phyloP scores from a whole-genome alignment of 2,888 invertebrate genomes.

The Pogonocherus hispidulus region DNA sequence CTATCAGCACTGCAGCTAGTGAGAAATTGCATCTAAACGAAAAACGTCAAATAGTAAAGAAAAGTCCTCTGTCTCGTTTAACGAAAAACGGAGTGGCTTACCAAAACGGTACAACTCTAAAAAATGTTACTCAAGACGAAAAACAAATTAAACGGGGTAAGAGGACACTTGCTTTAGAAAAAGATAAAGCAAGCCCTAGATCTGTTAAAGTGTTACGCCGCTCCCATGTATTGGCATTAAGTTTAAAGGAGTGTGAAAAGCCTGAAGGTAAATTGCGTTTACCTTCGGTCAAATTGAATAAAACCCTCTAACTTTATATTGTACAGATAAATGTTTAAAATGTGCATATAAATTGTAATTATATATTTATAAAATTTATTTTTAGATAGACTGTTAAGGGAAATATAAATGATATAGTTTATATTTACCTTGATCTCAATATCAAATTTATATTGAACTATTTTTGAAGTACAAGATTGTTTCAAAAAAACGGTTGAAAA shows the following conservation, averaged over 20 bases:
- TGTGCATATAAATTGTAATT: slow-evolving; percentile 32
- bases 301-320: slow-evolving; percentile 52
- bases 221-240: slow-evolving; percentile 52
- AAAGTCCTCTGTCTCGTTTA: slow-evolving; percentile 43
- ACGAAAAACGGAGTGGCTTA: slow-evolving; percentile 35
- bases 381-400: slow-evolving; percentile 32
- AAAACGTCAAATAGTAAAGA: slow-evolving; percentile 56
- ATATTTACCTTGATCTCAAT: slow-evolving; percentile 36
- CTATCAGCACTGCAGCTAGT: slow-evolving; percentile 40
- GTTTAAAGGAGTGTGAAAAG: slow-evolving; percentile 53
- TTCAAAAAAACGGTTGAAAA: slow-evolving; percentile 25
- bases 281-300: slow-evolving; percentile 57
- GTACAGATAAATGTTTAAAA: slow-evolving; percentile 26
- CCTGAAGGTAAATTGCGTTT: slow-evolving; percentile 52
- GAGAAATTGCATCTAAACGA: slow-evolving; percentile 47
- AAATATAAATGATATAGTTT: slow-evolving; percentile 24
- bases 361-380: slow-evolving; percentile 34
- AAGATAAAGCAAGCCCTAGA: slow-evolving; percentile 62
- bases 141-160: slow-evolving; percentile 62
- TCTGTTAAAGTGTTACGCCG: slow-evolving; percentile 65
- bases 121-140: slow-evolving; percentile 50
- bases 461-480: slow-evolving; percentile 29
- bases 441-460: slow-evolving; percentile 39
- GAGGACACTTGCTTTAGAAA: slow-evolving; percentile 62
- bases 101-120: slow-evolving; percentile 41